These are phyloP conservation scores for Andrena camellia DNA, from an alignment of 2,888 invertebrate genomes.

Conservation along the genomic window DNA sequence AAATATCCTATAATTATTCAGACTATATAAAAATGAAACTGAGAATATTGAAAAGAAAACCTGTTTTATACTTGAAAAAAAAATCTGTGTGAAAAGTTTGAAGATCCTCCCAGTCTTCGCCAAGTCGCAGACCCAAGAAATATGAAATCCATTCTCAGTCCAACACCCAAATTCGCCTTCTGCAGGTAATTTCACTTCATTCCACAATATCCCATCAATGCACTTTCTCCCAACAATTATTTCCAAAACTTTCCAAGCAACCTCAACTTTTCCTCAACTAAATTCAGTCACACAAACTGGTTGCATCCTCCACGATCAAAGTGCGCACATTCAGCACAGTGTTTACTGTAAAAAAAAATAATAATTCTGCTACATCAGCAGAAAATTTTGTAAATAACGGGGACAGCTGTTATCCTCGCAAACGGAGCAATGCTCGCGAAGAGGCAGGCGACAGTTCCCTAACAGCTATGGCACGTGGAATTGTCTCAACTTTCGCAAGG, in stretches of 20 bases:
- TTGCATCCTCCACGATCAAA: no score
- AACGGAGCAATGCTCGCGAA: slow-evolving; percentile 12
- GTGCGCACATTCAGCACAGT: not conserved
- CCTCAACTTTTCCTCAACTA: not conserved
- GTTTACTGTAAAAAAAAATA: not conserved
- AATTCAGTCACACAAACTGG: not conserved
- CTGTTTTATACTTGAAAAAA: no score
- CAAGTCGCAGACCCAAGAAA: not conserved
- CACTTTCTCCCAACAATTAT: not conserved
- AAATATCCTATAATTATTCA: no score
- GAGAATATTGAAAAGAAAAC: no score
- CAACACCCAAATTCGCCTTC: not conserved
- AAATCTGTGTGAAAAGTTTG: no score
- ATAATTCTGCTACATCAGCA: not conserved
- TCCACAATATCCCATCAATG: not conserved
- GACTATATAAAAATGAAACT: no score
- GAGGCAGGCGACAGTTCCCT: slow-evolving; percentile 41
- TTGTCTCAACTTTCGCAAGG: slow-evolving; percentile 52
- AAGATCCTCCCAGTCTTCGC: no score
- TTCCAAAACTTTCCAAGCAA: not conserved
- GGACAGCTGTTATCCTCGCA: slow-evolving; percentile 1
- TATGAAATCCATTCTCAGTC: not conserved
- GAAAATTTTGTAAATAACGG: slow-evolving; percentile 14
- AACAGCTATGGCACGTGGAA: slow-evolving; percentile 49
- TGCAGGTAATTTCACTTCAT: not conserved